Conservation (phyloP, 2,797 vertebrate species). For the Sardinella longiceps region DNA sequence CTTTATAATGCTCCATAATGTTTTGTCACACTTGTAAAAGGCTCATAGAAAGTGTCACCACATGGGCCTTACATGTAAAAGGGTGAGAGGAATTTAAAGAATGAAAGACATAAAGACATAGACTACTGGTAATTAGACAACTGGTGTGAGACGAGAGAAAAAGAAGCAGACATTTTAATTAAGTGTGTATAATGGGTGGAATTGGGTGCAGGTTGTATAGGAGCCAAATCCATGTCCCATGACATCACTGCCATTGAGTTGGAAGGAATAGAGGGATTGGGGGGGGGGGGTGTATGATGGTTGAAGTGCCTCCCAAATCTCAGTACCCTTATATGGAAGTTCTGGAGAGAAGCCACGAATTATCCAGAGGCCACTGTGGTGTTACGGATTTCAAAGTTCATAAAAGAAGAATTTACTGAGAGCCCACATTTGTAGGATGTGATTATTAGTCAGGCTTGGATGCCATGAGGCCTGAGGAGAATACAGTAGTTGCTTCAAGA, state of each 20-base stretch:
- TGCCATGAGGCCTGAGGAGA: not conserved
- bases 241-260: not conserved
- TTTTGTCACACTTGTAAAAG: too few species aligned
- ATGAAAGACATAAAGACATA: too few species aligned
- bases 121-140: too few species aligned
- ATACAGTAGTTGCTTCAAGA: not conserved
- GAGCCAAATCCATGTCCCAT: not conserved
- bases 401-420: constrained; percentile 15
- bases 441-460: not conserved
- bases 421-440: not conserved
- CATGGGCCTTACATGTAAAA: too few species aligned
- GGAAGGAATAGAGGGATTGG: not conserved
- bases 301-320: too few species aligned
- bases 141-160: too few species aligned
- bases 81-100: too few species aligned
- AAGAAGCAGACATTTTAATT: too few species aligned
- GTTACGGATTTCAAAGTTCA: not conserved
- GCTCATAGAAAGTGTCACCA: too few species aligned
- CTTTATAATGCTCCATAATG: too few species aligned
- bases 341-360: not conserved
- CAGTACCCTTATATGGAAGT: not conserved
- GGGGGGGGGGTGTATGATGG: not conserved
- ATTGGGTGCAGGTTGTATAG: not conserved
- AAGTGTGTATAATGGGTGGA: not conserved
- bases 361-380: not conserved